phyloP scores from a whole-genome alignment of 2,113 vertebrate genomes.

The Chaetorhynchus papuensis region DNA sequence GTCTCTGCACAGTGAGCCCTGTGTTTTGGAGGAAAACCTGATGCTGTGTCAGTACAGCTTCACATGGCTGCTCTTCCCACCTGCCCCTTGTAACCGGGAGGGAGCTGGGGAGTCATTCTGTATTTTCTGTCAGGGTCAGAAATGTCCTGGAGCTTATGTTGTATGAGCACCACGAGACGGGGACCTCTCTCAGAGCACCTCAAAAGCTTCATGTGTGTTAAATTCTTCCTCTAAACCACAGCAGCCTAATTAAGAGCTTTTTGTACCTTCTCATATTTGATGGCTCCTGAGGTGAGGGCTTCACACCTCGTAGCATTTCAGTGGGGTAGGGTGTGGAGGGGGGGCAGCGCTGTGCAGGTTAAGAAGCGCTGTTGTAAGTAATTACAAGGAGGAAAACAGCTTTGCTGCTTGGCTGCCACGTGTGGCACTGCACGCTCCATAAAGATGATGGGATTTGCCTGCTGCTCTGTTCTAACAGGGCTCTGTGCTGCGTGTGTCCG shows the following conservation, averaged over 20 bases:
- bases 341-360: not conserved
- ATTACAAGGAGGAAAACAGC: not conserved
- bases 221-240: not conserved
- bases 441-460: not conserved
- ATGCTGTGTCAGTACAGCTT: not conserved
- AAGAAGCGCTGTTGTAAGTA: not conserved
- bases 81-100: not conserved
- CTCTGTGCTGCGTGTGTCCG: rapidly evolving
- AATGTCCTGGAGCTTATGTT: not conserved
- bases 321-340: not conserved
- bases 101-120: not conserved
- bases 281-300: not conserved
- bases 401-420: not conserved
- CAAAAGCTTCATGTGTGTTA: not conserved
- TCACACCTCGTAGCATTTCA: not conserved
- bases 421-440: not conserved
- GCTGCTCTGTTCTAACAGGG: not conserved
- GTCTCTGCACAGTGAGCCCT: not conserved
- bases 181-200: not conserved
- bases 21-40: not conserved
- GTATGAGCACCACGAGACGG: not conserved
- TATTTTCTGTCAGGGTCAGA: not conserved
- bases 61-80: not conserved
- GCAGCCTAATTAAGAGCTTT: not conserved
- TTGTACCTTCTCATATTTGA: not conserved